Evolutionary conservation across 2,797 vertebrate species (phyloP).

Genomic region (Sebastes cheni): DNA sequence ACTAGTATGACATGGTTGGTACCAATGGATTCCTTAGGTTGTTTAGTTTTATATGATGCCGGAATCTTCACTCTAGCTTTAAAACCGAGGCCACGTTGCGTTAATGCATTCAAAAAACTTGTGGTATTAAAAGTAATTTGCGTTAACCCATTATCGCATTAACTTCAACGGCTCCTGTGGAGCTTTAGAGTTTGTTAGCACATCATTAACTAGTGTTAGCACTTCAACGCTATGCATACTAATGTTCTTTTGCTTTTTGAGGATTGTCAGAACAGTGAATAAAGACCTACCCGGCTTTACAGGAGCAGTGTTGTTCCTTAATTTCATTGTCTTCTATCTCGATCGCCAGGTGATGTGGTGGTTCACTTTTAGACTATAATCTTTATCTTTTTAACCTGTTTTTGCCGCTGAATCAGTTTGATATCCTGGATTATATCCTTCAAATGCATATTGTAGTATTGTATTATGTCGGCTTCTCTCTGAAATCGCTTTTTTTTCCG

Average conservation of each 20-base stretch:
- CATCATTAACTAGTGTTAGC: no score
- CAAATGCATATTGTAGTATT: neutral
- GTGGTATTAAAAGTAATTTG: no score
- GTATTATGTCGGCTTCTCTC: neutral
- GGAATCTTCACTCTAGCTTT: no score
- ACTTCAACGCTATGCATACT: neutral
- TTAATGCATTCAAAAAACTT: no score
- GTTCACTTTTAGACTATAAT: neutral
- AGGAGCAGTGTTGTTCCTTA: neutral
- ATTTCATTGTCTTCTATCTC: neutral
- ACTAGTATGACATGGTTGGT: no score
- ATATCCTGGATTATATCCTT: neutral
- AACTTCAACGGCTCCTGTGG: no score
- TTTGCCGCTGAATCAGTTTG: neutral
- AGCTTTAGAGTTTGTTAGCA: no score
- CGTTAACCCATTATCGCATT: no score
- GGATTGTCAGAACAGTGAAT: neutral
- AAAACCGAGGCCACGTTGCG: no score
- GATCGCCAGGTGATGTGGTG: neutral
- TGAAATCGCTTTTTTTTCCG: no score
- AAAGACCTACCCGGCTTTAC: neutral
- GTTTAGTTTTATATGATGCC: no score
- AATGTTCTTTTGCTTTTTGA: neutral
- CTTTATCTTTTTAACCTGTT: neutral
- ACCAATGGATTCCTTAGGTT: no score